Base-by-base conservation (phyloP, 2,888 invertebrate genomes). In the Caenorhabditis sp. region DNA sequence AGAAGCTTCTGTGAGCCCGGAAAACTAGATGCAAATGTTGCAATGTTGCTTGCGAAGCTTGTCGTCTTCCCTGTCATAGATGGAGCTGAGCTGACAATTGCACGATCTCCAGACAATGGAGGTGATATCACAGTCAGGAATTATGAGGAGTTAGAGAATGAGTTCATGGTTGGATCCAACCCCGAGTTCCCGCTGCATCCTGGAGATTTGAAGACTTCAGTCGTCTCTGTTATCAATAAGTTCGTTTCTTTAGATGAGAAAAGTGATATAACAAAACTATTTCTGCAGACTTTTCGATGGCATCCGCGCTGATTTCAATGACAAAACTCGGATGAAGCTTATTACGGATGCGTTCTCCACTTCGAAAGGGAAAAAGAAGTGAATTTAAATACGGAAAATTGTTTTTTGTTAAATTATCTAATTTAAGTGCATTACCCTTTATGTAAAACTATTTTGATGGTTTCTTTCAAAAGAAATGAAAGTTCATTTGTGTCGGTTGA, bases 181-280 rank as follows among this genome's bases (percentile, higher is more conserved):
- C 71, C 85, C 0, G 68, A 62, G 1, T 84, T 86, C 65, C 85
- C 85, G 9, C 93, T 98, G 69, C 97, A 98, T 93, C 98, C 98
- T 24, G 97, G 95, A 18, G 98, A 98, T 93, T 93, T 99, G 86
- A 99, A 99, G 93, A 93, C 93, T 40, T 94, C 96, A 20, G 96
- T 96, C 8, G 96, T 96, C 92, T 92, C 93, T 80, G 95, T 95
- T 89, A 95, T 99, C 22, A 98, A 98, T 93, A 94, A 94, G 90
- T 86, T 22, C 47, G 58, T 22, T 2, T 40, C 4, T 32, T 15
- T 24, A 3, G 1, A 15, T 50, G 22, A 44, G 18, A 32, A 35
- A n/a, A n/a, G n/a, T n/a, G n/a, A n/a, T n/a, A n/a, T n/a, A n/a
- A n/a, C 32, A 37, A 24, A 51, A n/a, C 32, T 28, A 28, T 40